Conservation (phyloP, 1,140 invertebrate species). For the Atta cephalotes region DNA sequence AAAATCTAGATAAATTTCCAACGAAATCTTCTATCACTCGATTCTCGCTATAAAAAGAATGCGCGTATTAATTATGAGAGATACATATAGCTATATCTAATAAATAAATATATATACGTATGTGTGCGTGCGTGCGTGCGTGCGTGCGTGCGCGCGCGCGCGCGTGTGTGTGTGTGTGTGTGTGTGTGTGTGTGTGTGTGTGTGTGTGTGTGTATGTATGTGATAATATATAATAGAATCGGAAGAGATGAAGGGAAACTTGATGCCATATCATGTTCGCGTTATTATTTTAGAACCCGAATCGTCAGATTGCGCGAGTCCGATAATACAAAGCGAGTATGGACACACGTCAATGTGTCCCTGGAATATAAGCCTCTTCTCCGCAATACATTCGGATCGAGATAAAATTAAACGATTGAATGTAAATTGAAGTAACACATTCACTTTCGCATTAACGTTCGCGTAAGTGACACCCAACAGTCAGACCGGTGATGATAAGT, state of each 20-base stretch:
- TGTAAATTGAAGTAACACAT: conserved; percentile 52
- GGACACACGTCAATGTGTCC: conserved; percentile 15
- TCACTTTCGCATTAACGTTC: conserved; percentile 64
- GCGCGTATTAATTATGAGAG: conserved; percentile 28
- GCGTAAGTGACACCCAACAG: conserved; percentile 70
- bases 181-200: background rate
- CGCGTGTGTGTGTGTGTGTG: too few relatives aligned
- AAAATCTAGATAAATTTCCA: conserved; percentile 37
- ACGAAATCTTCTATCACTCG: conserved; percentile 13
- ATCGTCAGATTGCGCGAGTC: conserved; percentile 22
- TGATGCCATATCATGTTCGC: conserved; percentile 4
- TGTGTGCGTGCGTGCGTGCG: too few relatives aligned
- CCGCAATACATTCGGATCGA: conserved; percentile 12
- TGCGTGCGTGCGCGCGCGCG: too few relatives aligned
- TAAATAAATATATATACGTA: conserved; percentile 47
- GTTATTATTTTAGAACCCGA: background rate
- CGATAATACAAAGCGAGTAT: conserved; percentile 22
- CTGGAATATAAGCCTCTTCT: conserved; percentile 41
- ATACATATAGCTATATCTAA: conserved; percentile 29
- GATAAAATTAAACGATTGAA: conserved; percentile 54
- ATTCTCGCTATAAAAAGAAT: conserved; percentile 27
- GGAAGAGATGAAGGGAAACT: conserved; percentile 33
- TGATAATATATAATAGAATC: conserved; percentile 40
- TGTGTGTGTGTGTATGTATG: background rate
- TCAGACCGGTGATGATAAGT: conserved; percentile 67